Conservation (phyloP, 1,140 invertebrate species). For the Bombus ignitus region DNA sequence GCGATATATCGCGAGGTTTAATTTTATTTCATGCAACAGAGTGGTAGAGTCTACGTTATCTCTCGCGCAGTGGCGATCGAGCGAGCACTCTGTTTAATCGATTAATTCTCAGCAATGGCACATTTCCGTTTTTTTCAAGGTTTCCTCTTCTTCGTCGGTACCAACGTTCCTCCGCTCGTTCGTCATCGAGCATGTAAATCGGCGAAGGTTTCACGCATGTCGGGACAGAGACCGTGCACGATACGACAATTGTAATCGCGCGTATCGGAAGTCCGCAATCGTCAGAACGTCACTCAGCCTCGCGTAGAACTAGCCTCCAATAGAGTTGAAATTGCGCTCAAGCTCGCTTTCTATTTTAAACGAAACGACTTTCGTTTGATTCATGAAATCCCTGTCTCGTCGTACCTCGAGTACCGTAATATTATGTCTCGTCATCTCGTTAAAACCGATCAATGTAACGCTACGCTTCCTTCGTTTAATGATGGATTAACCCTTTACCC, state of each 20-base stretch:
- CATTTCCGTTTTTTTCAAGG: constrained; percentile 14
- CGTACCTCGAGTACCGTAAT: background rate
- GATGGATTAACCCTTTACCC: too few species aligned
- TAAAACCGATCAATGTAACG: background rate
- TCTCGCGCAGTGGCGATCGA: background rate
- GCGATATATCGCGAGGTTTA: constrained; percentile 7
- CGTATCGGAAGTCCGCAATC: constrained; percentile 50
- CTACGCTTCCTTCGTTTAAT: background rate
- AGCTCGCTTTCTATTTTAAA: constrained; percentile 24
- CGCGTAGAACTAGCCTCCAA: constrained; percentile 19
- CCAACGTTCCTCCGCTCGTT: background rate
- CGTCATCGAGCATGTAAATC: background rate
- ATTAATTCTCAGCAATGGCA: background rate
- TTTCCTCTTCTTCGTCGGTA: background rate
- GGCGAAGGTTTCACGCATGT: constrained; percentile 6
- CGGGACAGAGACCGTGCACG: background rate
- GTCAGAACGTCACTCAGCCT: constrained; percentile 4
- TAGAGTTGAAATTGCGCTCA: constrained; percentile 19
- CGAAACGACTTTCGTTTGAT: constrained; percentile 4
- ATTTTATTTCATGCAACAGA: constrained; percentile 33
- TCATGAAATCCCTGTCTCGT: background rate
- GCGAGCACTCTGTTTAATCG: background rate
- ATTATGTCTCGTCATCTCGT: background rate
- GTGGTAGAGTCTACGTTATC: background rate
- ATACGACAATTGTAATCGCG: constrained; percentile 40